These are phyloP conservation scores for Julus scandinavius DNA, from an alignment of 2,888 invertebrate genomes.

Conservation along the genomic window DNA sequence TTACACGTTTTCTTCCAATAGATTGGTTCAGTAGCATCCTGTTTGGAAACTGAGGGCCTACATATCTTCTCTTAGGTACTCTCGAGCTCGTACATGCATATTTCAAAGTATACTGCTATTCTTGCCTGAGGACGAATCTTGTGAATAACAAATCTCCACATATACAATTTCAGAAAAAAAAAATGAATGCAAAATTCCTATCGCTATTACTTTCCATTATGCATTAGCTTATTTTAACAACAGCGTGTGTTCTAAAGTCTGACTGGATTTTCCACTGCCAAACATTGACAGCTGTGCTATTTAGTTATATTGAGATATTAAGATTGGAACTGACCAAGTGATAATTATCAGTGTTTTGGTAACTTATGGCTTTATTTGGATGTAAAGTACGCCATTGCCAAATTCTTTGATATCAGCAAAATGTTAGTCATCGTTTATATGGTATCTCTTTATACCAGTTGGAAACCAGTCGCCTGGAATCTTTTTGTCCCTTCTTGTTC, in stretches of 20 bases:
- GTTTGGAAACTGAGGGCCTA: not conserved
- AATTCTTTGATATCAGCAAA: too few species aligned
- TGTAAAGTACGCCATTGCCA: too few species aligned
- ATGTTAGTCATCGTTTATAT: too few species aligned
- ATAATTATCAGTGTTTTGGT: too few species aligned
- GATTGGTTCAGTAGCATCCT: slow-evolving; percentile 1
- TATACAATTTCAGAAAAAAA: not conserved
- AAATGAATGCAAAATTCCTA: not conserved
- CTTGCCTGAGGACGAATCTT: slow-evolving; percentile 13
- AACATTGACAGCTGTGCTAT: not conserved
- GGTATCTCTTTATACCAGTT: too few species aligned
- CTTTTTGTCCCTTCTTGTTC: too few species aligned
- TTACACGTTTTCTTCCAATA: not conserved
- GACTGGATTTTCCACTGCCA: not conserved
- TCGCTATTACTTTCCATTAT: not conserved
- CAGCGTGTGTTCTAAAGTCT: not conserved
- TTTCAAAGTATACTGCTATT: not conserved
- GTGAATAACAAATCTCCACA: slow-evolving; percentile 6
- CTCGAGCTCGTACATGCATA: not conserved
- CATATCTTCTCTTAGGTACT: not conserved
- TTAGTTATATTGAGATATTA: too few species aligned
- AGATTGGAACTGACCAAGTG: too few species aligned
- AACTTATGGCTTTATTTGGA: too few species aligned
- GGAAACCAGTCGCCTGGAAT: too few species aligned
- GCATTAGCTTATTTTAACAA: too few species aligned